A percentile compares a stretch with the other conserved stretches of the same genome.
These are phyloP conservation scores for Spermophilus dauricus DNA, from an alignment of 2,113 vertebrate species.

Conservation along the genomic window DNA sequence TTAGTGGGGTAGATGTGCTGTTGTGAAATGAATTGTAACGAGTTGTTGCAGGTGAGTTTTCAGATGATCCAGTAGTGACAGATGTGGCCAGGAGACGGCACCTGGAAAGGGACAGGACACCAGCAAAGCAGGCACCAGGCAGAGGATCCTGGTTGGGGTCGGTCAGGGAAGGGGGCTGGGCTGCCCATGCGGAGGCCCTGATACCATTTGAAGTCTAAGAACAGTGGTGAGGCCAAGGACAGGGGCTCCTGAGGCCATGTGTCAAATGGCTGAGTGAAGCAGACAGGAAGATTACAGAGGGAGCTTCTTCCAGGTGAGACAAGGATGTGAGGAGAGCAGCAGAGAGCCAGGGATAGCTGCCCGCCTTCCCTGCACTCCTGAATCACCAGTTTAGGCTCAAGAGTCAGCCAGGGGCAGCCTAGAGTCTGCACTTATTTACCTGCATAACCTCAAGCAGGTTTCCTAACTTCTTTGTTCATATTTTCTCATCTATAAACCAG, in stretches of 20 bases:
- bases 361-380: not conserved
- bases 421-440: conserved; percentile 13
- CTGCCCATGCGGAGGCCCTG: not conserved
- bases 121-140: not conserved
- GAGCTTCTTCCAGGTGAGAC: not conserved
- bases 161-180: not conserved
- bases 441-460: not conserved
- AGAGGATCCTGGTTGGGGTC: not conserved
- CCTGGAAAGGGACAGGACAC: not conserved
- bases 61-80: not conserved
- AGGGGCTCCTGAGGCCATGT: not conserved
- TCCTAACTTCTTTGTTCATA: not conserved
- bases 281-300: not conserved
- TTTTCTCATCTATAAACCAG: conserved; percentile 7
- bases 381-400: not conserved
- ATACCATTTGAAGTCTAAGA: not conserved
- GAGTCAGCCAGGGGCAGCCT: not conserved
- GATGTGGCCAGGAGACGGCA: not conserved
- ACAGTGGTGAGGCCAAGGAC: not conserved
- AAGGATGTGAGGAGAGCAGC: not conserved
- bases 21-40: not conserved
- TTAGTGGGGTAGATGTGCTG: not conserved
- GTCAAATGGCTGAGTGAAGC: not conserved
- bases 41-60: not conserved
- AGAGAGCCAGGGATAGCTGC: not conserved